Evolutionary conservation across 2,113 vertebrate species (phyloP), one percentile per base, ranked within the genome.

Genomic region (Peromyscus californicus): DNA sequence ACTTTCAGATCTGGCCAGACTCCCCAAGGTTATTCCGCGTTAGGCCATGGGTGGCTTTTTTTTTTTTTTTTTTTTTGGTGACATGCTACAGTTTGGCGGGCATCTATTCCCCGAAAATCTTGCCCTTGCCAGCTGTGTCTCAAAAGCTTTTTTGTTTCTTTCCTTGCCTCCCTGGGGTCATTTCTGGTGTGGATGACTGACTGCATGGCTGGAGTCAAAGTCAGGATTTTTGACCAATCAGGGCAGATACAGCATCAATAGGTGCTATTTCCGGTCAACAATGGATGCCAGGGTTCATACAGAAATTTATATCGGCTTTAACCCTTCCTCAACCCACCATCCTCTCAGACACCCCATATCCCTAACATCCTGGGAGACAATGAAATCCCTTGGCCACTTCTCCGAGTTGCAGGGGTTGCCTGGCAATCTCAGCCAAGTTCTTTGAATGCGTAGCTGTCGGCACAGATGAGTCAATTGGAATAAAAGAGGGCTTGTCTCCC

Each of bases 401-500:
- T 31, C 36, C 17, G 0, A 87, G 67, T 80, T 90, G 48, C 87
- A 91, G 79, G 10, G 22, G 59, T 72, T 76, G 72, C 82, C 61
- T 94, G 89, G 85, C 54, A 85, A 94, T 89, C 59, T 95, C 85
- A 80, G 91, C 29, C 90, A 91, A 76, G 67, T 92, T 69, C 59
- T 79, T 78, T 84, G 48, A 84, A 84, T 83, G 26, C 70, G 80
- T 72, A 69, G 26, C 89, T 86, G 67, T 90, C 83, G 94, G 74
- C 65, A 92, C 39, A 48, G 21, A 69, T 72, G 86, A 97, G 82
- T 85, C 78, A 95, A 76, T 11, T 57, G 22, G 86, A 95, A 92
- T 95, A 89, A 96, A 97, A 91, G 61, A 63, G 69, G 92, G 67
- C 15, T 93, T 93, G 69, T 84, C 85, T 95, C 76, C 33, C 31